Evolutionary conservation across 2,797 vertebrate species (phyloP).

Genomic region (Serranus cabrilla): DNA sequence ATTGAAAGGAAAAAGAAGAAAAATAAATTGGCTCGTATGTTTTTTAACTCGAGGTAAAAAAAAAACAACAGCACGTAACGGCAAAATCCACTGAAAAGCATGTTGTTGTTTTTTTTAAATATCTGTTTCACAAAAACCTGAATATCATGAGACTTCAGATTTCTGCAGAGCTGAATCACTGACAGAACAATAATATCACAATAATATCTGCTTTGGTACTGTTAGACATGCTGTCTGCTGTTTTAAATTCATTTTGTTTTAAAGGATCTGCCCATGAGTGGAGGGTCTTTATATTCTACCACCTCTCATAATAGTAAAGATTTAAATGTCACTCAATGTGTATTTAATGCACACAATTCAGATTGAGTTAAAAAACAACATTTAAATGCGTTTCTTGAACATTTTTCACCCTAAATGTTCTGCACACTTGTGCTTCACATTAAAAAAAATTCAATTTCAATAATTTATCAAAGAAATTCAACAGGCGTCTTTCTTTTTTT

Average conservation of each 20-base stretch:
- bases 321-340: too few species aligned
- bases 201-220: conserved; percentile 6
- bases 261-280: neutral
- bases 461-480: too few species aligned
- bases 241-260: neutral
- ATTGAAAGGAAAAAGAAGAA: neutral
- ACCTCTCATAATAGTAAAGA: neutral
- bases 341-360: too few species aligned
- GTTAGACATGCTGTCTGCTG: conserved; percentile 6
- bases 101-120: neutral
- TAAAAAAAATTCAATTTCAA: too few species aligned
- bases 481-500: too few species aligned
- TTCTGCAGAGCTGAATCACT: neutral
- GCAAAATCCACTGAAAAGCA: conserved; percentile 10
- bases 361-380: too few species aligned
- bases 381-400: too few species aligned
- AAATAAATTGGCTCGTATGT: neutral
- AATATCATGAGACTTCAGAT: neutral
- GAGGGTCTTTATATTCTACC: too few species aligned
- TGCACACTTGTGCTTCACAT: too few species aligned
- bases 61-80: conserved; percentile 4
- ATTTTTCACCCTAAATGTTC: too few species aligned
- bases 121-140: neutral
- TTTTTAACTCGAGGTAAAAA: neutral
- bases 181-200: conserved; percentile 36